Evolutionary conservation across 64 coral and sea anemone genomes (phyloP).

Genomic region (Stichodactyla helianthus): DNA sequence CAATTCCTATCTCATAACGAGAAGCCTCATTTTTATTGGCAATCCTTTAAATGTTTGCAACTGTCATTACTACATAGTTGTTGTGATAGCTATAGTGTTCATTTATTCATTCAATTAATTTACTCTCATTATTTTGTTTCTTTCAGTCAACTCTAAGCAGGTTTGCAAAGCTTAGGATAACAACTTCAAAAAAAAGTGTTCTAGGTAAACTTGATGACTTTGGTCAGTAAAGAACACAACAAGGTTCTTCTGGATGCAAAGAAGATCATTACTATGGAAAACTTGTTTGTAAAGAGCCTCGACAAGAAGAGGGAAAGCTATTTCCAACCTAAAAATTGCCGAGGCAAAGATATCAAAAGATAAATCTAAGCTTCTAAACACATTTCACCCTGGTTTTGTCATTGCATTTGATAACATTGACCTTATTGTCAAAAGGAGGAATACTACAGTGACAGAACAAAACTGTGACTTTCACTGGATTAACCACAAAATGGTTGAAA

Average conservation of each 20-base stretch:
- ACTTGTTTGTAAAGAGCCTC: constrained; percentile 2
- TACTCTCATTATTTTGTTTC: neutral
- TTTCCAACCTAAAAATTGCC: neutral
- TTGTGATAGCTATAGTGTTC: neutral
- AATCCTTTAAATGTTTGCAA: too few relatives aligned
- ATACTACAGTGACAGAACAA: constrained; percentile 23
- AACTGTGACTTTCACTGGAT: constrained; percentile 50
- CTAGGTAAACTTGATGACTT: constrained; percentile 57
- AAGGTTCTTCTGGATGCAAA: constrained; percentile 22
- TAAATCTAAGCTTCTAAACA: neutral
- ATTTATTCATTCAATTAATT: neutral
- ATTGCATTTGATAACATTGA: constrained; percentile 60
- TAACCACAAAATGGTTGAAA: constrained; percentile 35
- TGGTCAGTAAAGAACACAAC: constrained; percentile 48
- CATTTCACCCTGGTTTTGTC: constrained; percentile 45
- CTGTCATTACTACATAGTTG: neutral
- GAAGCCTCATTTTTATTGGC: too few relatives aligned
- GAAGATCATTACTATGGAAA: constrained; percentile 34
- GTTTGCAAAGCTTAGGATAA: constrained; percentile 56
- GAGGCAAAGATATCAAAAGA: neutral
- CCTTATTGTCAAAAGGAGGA: constrained; percentile 23
- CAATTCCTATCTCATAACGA: too few relatives aligned
- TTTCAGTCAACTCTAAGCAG: constrained; percentile 42
- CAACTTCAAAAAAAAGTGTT: constrained; percentile 43
- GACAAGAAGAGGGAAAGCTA: constrained; percentile 31